Conservation (phyloP, 2,797 vertebrate species). For the Rhabdomys pumilio region DNA sequence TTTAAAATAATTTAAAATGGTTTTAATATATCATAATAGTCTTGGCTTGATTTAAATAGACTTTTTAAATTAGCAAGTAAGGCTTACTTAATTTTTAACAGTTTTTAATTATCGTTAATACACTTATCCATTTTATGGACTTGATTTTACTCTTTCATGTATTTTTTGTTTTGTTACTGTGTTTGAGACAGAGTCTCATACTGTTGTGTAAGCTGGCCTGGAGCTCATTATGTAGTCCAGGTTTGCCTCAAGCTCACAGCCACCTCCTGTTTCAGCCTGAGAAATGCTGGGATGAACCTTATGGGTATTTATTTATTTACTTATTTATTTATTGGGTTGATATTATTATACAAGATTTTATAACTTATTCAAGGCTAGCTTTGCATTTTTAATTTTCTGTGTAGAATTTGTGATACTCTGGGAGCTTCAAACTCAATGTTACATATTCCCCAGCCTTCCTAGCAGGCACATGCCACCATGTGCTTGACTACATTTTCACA, state of each 20-base stretch:
- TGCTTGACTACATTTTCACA: background rate
- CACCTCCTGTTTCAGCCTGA: background rate
- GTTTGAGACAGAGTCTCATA: background rate
- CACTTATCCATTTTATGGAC: slow-evolving; percentile 16
- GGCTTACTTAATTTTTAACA: slow-evolving; percentile 24
- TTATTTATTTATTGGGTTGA: background rate
- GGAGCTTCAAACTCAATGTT: background rate
- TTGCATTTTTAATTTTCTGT: background rate
- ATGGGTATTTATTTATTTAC: background rate
- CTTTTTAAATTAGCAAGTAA: slow-evolving; percentile 50
- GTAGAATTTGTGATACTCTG: background rate
- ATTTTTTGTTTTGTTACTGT: background rate
- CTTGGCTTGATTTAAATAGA: slow-evolving; percentile 44
- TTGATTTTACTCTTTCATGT: slow-evolving; percentile 50
- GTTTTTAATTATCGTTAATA: slow-evolving; percentile 28
- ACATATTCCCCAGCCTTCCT: background rate
- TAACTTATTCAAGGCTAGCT: background rate
- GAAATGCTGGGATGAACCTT: background rate
- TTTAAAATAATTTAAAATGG: slow-evolving; percentile 36
- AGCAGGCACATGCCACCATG: background rate
- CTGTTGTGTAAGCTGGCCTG: background rate
- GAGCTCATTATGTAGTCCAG: background rate
- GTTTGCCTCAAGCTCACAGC: background rate
- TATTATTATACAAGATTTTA: background rate
- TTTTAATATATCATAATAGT: slow-evolving; percentile 53